Evolutionary conservation across 2,888 invertebrate genomes (phyloP), one percentile per base, ranked within the genome.

Genomic region (Crioceris asparagi): DNA sequence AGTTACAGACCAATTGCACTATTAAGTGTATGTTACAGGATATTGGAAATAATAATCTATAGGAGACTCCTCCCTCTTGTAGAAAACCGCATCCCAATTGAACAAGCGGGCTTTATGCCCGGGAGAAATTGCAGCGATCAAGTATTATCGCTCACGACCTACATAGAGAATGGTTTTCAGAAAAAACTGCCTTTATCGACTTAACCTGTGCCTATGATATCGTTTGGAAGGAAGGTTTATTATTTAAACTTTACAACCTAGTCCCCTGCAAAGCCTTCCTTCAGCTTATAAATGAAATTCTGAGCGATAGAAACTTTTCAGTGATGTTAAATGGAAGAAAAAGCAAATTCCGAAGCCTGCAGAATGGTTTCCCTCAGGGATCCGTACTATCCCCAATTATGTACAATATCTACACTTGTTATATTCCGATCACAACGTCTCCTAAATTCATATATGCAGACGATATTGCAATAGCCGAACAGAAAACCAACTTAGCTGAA

Each of bases 1-100:
- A 17, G n/a, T n/a, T 31, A 31, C 31, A 31, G 15, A 31, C 17
- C 31, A 31, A 31, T 31, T n/a, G 31, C 31, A 5, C n/a, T 31
- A 4, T n/a, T 31, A 31, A 31, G 31, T 17, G 31, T 31, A n/a
- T 31, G 31, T n/a, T 31, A 31, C 15, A 31, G 5, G 31, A 31
- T 31, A 5, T 8, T 31, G n/a, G 31, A 5, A 14, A 17, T 12
- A 7, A 3, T 29, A 8, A 21, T 21, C n/a, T 18, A 25, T 23
- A 10, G 4, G 10, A 5, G 18, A 25, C 6, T 26, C 7, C 11
- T 35, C n/a, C n/a, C n/a, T n/a, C n/a, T 23, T 8, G 23, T 23
- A n/a, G 7, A 23, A 23, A 23, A 23, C 23, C 7, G 23, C n/a
- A 23, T 23, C 7, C 23, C 23, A 8, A 23, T 23, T n/a, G 23